A percentile compares a stretch with the other conserved stretches of the same genome.
phyloP scores from a whole-genome alignment of 2,113 vertebrate species.

The Guaruba guarouba region DNA sequence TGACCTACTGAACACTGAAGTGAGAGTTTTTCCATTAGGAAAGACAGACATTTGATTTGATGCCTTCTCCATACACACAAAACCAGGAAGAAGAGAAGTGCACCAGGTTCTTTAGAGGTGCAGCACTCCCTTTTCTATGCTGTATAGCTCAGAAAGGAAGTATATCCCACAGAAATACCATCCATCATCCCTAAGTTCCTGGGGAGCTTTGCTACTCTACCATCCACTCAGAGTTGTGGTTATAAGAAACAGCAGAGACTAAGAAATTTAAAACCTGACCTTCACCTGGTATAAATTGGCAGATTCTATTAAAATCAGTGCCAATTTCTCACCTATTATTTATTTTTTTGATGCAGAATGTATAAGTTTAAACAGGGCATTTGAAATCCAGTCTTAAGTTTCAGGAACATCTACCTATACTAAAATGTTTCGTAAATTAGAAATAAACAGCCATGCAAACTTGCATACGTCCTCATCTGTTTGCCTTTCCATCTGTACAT shows the following conservation, averaged over 20 bases:
- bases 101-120: neutral
- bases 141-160: neutral
- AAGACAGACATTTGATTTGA: neutral
- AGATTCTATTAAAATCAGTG: conserved; percentile 21
- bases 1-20: neutral
- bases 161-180: neutral
- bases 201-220: neutral
- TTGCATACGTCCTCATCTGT: neutral
- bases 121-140: neutral
- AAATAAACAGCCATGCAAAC: conserved; percentile 21
- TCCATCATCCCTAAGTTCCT: conserved; percentile 2
- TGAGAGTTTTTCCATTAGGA: conserved; percentile 4
- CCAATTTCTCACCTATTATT: neutral
- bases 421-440: conserved; percentile 33
- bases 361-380: neutral
- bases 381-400: neutral
- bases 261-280: conserved; percentile 28
- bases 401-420: neutral
- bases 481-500: neutral
- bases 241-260: conserved; percentile 9
- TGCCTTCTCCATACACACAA: neutral
- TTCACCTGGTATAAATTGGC: neutral
- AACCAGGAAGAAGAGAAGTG: neutral
- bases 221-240: neutral
- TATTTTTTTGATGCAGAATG: neutral